Evolutionary conservation across 1,140 invertebrate species (phyloP).

Genomic region (Cherax destructor): DNA sequence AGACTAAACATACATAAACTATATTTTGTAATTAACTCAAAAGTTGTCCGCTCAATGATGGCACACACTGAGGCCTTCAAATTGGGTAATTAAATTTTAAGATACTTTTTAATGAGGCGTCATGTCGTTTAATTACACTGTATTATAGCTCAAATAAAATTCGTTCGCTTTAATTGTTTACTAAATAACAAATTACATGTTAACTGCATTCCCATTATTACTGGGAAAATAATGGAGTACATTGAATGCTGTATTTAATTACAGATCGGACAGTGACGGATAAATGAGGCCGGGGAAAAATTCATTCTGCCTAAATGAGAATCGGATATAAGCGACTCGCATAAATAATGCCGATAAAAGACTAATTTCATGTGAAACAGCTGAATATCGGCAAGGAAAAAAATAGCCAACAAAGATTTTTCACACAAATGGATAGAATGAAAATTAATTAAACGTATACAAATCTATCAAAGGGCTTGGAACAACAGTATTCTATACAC

Average conservation of each 20-base stretch:
- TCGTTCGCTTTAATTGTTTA: constrained; percentile 62
- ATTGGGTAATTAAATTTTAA: constrained; percentile 66
- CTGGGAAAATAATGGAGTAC: constrained; percentile 33
- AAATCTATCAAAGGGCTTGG: background rate
- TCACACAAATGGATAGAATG: background rate
- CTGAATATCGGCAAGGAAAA: background rate
- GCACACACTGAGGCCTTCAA: constrained; percentile 48
- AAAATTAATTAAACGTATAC: background rate
- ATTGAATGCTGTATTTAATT: constrained; percentile 32
- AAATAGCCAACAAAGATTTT: background rate
- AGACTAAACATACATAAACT: constrained; percentile 22
- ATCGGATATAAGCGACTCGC: constrained; percentile 2
- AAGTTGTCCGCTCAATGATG: constrained; percentile 47
- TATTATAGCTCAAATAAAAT: constrained; percentile 67
- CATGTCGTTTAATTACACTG: constrained; percentile 62
- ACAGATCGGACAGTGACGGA: constrained; percentile 25
- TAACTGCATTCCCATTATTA: constrained; percentile 47
- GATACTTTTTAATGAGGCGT: constrained; percentile 61
- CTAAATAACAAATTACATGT: constrained; percentile 58
- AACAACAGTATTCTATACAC: too few relatives aligned
- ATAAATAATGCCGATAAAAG: constrained; percentile 11
- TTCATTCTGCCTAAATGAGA: constrained; percentile 32
- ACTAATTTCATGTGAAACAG: constrained; percentile 11
- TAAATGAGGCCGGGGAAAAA: constrained; percentile 35
- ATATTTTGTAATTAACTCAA: constrained; percentile 42